Evolutionary conservation across 2,888 invertebrate species (phyloP).

Genomic region (Seira musarum): DNA sequence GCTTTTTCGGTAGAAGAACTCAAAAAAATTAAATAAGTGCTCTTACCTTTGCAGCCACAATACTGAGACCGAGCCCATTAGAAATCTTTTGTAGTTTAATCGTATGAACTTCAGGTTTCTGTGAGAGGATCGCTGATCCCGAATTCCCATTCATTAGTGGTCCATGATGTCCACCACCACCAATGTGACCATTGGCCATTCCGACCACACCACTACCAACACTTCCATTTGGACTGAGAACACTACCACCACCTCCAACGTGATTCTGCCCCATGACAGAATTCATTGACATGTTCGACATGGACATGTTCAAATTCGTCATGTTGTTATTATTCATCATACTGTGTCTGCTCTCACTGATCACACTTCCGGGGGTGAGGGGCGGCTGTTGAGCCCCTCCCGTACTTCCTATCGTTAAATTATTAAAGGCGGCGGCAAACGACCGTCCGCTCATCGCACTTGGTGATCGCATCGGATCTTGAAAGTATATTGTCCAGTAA

Average conservation of each 20-base stretch:
- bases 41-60: constrained; percentile 95
- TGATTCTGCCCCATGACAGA: constrained; percentile 52
- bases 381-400: constrained; percentile 52
- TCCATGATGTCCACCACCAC: constrained; percentile 31
- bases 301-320: constrained; percentile 58
- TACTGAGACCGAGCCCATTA: constrained; percentile 98
- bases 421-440: constrained; percentile 66
- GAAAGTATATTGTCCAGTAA: constrained; percentile 89
- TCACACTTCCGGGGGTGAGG: constrained; percentile 61
- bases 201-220: constrained; percentile 53
- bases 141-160: constrained; percentile 46
- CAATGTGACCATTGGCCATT: constrained; percentile 45
- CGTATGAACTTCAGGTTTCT: constrained; percentile 81
- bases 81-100: constrained; percentile 94
- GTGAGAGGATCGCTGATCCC: constrained; percentile 38
- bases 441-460: constrained; percentile 79
- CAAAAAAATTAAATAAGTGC: not conserved
- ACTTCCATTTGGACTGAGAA: constrained; percentile 55
- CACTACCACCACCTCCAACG: constrained; percentile 37
- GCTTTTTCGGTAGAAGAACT: not conserved
- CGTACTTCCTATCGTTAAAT: constrained; percentile 59
- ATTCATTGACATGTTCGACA: constrained; percentile 58
- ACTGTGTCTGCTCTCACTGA: constrained; percentile 59
- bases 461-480: constrained; percentile 72
- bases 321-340: constrained; percentile 59